Evolutionary conservation across 2,797 vertebrate genomes (phyloP).

Genomic region (Lepilemur ruficaudatus): DNA sequence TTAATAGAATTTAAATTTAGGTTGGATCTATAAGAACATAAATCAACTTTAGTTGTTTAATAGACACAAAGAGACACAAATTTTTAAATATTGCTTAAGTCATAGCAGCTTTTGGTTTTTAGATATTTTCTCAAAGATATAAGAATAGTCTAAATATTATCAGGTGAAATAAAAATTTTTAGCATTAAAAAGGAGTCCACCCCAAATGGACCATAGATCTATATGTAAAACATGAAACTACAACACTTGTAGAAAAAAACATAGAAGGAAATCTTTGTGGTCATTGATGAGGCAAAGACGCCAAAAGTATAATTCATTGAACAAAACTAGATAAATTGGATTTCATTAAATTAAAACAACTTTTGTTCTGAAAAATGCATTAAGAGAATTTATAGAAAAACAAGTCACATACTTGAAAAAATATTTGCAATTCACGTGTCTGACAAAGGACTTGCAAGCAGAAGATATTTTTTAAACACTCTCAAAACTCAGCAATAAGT

Average conservation of each 20-base stretch:
- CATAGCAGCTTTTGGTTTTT: neutral
- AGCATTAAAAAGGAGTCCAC: neutral
- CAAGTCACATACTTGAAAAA: neutral
- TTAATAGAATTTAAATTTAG: slow-evolving; percentile 2
- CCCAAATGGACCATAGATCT: neutral
- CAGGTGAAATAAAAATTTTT: neutral
- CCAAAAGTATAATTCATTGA: neutral
- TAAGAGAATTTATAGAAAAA: neutral
- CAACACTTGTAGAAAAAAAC: neutral
- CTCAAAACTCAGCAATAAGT: neutral
- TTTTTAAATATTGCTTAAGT: neutral
- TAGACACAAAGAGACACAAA: neutral
- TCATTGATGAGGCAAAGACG: neutral
- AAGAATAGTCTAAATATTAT: neutral
- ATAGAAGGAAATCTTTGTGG: neutral
- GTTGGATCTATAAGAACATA: neutral
- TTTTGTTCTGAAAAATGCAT: neutral
- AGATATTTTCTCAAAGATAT: neutral
- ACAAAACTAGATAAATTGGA: neutral
- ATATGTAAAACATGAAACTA: neutral
- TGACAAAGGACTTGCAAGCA: neutral
- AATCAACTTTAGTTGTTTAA: neutral
- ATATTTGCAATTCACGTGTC: neutral
- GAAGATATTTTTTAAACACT: neutral
- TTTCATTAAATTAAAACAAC: neutral